Evolutionary conservation across 2,113 vertebrate species (phyloP).

Genomic region (Hydrochoerus hydrochaeris): DNA sequence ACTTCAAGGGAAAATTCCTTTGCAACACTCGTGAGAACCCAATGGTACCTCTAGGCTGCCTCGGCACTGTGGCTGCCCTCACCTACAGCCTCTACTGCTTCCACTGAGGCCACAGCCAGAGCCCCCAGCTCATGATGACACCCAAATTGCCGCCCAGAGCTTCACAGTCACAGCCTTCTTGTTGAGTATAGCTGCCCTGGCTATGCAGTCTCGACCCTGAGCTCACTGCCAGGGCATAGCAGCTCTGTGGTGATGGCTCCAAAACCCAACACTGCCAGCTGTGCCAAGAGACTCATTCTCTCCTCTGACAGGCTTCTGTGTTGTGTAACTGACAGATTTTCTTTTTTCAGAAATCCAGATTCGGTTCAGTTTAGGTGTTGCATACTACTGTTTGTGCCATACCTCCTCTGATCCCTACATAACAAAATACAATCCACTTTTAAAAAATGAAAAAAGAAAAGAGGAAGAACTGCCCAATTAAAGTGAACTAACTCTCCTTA

Average conservation of each 20-base stretch:
- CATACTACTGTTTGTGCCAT: background rate
- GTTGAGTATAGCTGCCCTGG: constrained; percentile 87
- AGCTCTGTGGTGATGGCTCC: background rate
- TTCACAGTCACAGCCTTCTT: constrained; percentile 93
- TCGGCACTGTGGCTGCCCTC: constrained; percentile 90
- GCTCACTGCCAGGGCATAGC: background rate
- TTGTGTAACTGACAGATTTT: background rate
- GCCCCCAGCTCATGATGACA: constrained; percentile 95
- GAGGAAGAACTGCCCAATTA: background rate
- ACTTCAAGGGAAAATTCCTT: constrained; percentile 90
- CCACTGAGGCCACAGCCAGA: constrained; percentile 89
- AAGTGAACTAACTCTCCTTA: background rate
- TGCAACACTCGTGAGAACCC: constrained; percentile 95
- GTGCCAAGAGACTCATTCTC: fast-evolving
- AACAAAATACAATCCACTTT: constrained; percentile 67
- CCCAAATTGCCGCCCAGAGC: constrained; percentile 94
- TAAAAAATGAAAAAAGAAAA: no score
- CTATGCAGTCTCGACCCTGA: constrained; percentile 88
- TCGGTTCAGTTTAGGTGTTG: background rate
- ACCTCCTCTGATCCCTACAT: background rate
- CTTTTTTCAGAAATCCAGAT: background rate
- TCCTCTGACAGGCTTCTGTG: background rate
- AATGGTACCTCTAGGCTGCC: constrained; percentile 94
- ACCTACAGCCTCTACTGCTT: constrained; percentile 93
- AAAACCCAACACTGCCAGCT: background rate